These are phyloP conservation scores for Argya squamiceps DNA, from an alignment of 2,797 vertebrate genomes.

Conservation along the genomic window DNA sequence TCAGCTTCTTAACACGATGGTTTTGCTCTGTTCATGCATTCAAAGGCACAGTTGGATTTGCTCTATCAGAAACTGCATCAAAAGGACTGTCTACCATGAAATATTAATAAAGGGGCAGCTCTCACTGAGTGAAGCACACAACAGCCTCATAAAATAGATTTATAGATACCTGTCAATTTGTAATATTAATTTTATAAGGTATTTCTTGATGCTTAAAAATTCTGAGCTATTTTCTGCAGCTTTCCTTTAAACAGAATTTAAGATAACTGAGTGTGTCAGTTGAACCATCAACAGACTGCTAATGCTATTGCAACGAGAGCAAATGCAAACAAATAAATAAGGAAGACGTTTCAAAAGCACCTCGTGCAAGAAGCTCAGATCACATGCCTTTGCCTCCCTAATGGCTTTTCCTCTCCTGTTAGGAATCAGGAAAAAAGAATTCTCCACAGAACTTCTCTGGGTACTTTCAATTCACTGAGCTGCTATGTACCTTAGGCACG, in stretches of 20 bases:
- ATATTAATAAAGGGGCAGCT: neutral
- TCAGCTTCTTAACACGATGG: neutral
- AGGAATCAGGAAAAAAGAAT: neutral
- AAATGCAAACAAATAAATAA: conserved; percentile 44
- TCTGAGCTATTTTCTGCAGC: neutral
- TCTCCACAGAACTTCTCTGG: neutral
- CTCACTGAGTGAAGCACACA: neutral
- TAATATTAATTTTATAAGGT: neutral
- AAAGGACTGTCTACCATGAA: neutral
- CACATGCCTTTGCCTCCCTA: neutral
- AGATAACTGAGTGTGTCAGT: neutral
- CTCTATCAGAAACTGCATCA: neutral
- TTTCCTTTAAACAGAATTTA: neutral
- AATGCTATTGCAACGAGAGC: neutral
- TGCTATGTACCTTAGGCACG: neutral
- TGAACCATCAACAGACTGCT: neutral
- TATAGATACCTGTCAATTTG: neutral
- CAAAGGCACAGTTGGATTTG: neutral
- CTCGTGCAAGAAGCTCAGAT: neutral
- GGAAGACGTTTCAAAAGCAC: conserved; percentile 13
- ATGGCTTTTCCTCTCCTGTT: neutral
- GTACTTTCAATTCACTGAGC: neutral
- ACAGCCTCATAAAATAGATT: neutral
- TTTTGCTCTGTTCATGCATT: neutral
- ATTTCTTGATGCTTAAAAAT: neutral